Base-by-base conservation (phyloP, 23 tunicate genomes). In the Aplidium turbinatum region DNA sequence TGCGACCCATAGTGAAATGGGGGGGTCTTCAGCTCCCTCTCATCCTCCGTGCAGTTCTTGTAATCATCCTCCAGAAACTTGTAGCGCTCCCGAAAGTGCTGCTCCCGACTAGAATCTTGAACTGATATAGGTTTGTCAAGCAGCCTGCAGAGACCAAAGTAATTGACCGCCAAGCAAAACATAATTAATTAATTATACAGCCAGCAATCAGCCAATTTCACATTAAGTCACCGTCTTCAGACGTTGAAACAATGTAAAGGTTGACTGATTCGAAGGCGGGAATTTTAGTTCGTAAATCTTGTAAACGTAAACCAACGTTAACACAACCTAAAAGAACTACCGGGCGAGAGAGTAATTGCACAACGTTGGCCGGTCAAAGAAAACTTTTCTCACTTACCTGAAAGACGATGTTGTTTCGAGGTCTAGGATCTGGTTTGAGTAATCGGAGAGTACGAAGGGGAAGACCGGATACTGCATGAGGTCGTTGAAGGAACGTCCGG, bases 1-100 rank as follows among this genome's bases (percentile, higher is more conserved):
- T 94, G 99, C 4, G 99, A 87, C 18, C 99, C 99, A 51, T 94
- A 94, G 68, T 94, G 95, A 57, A 77, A 94, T 4, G 99, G 99
- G 24, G 89, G 90, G 56, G 95, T 93, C 32, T 71, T 65, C 77
- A 90, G 22, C 56, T 83, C 89, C 39, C 81, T 42, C 38, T 90
- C 97, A 35, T 90, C 97, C 20, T 81, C 84, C 22, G 94, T 38
- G 57, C 92, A 85, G 45, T 86, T 86, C 71, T 93, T 87, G 80
- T 85, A 87, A 72, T 93, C 98, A 1, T 93, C 98, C 33, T 73
- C 83, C 26, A 93, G 75, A 72, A 85, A 83, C 35, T 73, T 72
- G 72, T 93, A 93, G 38, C 98, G 67, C 4, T 93, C 98, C 34
- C 72, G 48, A 58, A 81, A 93, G 42, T 81, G 87, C 62, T 86